These are phyloP conservation scores for Leptosomus discolor DNA, from an alignment of 2,113 vertebrate genomes.

Conservation along the genomic window DNA sequence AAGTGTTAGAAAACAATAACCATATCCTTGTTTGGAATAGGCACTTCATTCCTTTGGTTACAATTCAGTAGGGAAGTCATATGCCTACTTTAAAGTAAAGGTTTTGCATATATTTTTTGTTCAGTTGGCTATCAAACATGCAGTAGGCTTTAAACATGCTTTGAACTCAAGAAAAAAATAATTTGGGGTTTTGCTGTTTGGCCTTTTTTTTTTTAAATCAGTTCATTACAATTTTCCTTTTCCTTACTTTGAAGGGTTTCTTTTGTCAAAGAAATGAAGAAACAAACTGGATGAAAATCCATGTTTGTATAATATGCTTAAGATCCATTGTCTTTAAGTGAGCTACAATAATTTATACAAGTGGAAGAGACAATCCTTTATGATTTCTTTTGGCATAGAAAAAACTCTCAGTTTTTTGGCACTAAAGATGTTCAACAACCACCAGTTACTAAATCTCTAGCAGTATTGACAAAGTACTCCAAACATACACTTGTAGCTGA, in stretches of 20 bases:
- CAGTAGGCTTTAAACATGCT: not conserved
- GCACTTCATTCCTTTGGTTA: not conserved
- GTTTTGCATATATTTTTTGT: not conserved
- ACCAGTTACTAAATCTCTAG: conserved; percentile 18
- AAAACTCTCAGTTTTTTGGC: not conserved
- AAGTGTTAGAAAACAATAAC: not conserved
- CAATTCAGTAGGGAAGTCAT: not conserved
- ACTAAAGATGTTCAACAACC: not conserved
- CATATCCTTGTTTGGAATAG: not conserved
- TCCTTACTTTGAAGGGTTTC: not conserved
- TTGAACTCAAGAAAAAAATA: not conserved
- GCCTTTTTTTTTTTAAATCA: not conserved
- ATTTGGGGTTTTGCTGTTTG: not conserved
- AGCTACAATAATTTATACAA: not conserved
- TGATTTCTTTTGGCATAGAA: conserved; percentile 27
- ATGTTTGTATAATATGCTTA: not conserved
- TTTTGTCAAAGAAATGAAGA: not conserved
- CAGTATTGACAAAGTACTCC: not conserved
- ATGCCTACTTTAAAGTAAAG: not conserved
- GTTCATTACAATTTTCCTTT: not conserved
- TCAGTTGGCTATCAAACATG: not conserved
- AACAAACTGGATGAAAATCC: not conserved
- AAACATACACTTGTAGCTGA: not conserved
- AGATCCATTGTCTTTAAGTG: not conserved
- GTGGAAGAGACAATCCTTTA: not conserved